Percentiles rank a stretch among this genome's conserved stretches.
Conservation (phyloP, 2,113 vertebrate genomes). For the Lampris incognitus region DNA sequence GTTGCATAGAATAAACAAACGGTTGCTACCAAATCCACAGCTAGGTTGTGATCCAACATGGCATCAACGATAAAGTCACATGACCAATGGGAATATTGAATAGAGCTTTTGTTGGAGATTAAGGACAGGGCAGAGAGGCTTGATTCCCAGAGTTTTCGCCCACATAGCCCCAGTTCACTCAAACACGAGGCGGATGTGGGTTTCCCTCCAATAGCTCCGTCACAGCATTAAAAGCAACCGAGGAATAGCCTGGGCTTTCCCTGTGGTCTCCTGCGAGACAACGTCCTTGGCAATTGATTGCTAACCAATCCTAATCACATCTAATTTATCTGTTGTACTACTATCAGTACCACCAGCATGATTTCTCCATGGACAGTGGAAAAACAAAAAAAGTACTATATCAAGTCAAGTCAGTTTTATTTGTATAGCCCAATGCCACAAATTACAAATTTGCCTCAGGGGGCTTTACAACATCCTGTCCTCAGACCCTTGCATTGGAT, state of each 20-base stretch:
- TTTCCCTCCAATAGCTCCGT: conserved; percentile 19
- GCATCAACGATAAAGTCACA: no score
- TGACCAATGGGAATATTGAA: no score
- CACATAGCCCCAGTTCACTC: conserved; percentile 7
- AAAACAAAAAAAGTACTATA: background rate
- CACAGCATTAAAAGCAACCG: conserved; percentile 29
- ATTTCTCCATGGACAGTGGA: conserved; percentile 28
- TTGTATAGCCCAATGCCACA: no score
- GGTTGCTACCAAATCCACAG: no score
- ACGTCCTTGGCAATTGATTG: conserved; percentile 33
- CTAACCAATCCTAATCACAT: conserved; percentile 37
- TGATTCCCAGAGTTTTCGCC: conserved; percentile 6
- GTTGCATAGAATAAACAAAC: no score
- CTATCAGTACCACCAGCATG: conserved; percentile 49
- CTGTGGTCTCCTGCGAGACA: conserved; percentile 18
- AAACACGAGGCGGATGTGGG: conserved; percentile 25
- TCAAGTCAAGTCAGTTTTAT: conserved; percentile 8
- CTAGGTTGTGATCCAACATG: no score
- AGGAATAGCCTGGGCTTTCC: conserved; percentile 20
- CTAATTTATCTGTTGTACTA: conserved; percentile 25
- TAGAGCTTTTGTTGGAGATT: background rate
- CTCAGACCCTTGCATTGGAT: no score
- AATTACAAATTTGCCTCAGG: no score
- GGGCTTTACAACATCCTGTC: no score
- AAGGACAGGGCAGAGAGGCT: conserved; percentile 8